A percentile compares a stretch with the other conserved stretches of the same genome.
These are phyloP conservation scores for Epiblema foenella DNA, from an alignment of 2,888 invertebrate species.

Conservation along the genomic window DNA sequence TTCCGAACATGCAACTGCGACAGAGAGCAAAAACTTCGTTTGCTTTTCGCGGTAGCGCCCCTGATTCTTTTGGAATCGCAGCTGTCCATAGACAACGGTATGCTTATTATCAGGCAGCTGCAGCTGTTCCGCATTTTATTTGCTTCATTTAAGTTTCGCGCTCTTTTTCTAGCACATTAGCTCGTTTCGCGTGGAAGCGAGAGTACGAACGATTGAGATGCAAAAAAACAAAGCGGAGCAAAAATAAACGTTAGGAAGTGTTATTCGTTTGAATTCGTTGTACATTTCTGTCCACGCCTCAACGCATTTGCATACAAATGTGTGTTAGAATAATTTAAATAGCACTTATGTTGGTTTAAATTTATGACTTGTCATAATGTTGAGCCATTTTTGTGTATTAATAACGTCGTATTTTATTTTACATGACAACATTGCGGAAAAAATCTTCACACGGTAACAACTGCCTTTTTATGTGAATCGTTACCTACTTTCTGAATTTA, in stretches of 20 bases:
- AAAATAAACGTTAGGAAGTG: background rate
- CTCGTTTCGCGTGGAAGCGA: no score
- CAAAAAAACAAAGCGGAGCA: background rate
- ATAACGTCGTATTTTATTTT: background rate
- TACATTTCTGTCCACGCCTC: background rate
- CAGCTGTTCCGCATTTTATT: no score
- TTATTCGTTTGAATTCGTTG: background rate
- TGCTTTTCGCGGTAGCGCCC: no score
- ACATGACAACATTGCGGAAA: background rate
- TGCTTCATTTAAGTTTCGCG: no score
- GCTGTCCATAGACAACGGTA: no score
- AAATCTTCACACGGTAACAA: background rate
- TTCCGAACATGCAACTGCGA: no score
- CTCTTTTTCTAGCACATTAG: no score
- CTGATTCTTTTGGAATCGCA: no score
- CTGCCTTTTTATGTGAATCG: background rate
- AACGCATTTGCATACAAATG: constrained; percentile 28
- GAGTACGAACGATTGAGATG: background rate
- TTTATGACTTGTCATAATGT: constrained; percentile 20
- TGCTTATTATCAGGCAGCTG: no score
- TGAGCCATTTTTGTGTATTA: constrained; percentile 9
- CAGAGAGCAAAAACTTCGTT: no score
- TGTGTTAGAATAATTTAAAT: constrained; percentile 8
- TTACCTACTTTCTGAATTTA: background rate
- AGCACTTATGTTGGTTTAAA: constrained; percentile 12